A percentile compares a stretch with the other conserved stretches of the same genome.
Evolutionary conservation across 2,113 vertebrate genomes (phyloP).

Genomic region (Ophthalmolycus amberensis): DNA sequence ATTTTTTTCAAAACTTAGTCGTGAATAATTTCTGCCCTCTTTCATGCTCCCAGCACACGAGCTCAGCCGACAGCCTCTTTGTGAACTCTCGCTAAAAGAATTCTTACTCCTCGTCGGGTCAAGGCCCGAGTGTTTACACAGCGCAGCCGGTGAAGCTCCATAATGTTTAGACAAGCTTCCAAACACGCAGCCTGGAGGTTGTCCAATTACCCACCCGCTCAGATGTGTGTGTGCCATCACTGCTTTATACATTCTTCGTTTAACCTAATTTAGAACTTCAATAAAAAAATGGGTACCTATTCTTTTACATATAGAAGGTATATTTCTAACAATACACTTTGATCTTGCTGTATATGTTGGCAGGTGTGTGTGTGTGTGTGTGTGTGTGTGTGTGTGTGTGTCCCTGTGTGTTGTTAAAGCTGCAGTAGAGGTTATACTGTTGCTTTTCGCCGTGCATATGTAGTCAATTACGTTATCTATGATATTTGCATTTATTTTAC

Average conservation of each 20-base stretch:
- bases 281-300: slow-evolving; percentile 3
- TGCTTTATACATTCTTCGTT: slow-evolving; percentile 62
- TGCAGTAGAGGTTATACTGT: neutral
- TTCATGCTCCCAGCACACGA: slow-evolving; percentile 45
- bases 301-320: slow-evolving; percentile 16
- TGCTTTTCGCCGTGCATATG: neutral
- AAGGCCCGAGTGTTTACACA: slow-evolving; percentile 82
- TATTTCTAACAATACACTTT: slow-evolving; percentile 19
- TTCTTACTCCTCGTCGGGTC: slow-evolving; percentile 79
- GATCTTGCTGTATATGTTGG: slow-evolving; percentile 7
- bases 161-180: slow-evolving; percentile 85
- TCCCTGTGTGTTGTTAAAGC: slow-evolving; percentile 1
- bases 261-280: slow-evolving; percentile 62
- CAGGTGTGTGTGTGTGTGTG: slow-evolving; percentile 21
- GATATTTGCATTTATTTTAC: slow-evolving; percentile 15
- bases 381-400: slow-evolving; percentile 30
- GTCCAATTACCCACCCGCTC: slow-evolving; percentile 74
- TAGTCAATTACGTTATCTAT: neutral
- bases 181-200: slow-evolving; percentile 79
- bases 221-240: slow-evolving; percentile 70
- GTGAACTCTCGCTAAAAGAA: slow-evolving; percentile 75
- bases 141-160: slow-evolving; percentile 79
- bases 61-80: slow-evolving; percentile 62
- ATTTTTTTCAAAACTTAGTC: slow-evolving; percentile 5
- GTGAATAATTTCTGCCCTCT: slow-evolving; percentile 40